Evolutionary conservation across 2,797 vertebrate genomes (phyloP).

Genomic region (Rhynchonycteris naso): DNA sequence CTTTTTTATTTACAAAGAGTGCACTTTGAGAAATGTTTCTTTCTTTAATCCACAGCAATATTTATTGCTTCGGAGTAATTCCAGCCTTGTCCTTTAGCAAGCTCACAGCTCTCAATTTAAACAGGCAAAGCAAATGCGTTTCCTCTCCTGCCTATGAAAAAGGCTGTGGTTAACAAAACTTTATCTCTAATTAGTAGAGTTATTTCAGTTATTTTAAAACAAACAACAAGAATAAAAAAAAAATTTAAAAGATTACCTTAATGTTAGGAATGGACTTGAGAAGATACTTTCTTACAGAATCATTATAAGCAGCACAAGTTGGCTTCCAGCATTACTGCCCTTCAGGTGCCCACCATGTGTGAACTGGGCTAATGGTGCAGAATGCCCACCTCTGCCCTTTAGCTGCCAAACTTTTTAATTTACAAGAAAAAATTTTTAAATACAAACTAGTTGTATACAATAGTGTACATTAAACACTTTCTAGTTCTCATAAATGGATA

Average conservation of each 20-base stretch:
- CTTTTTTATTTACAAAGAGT: slow-evolving; percentile 58
- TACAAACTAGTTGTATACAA: background rate
- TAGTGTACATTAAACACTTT: background rate
- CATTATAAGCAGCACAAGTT: background rate
- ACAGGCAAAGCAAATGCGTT: slow-evolving; percentile 37
- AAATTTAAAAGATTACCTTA: background rate
- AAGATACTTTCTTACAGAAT: background rate
- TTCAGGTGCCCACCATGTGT: background rate
- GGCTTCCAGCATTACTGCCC: background rate
- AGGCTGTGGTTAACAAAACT: background rate
- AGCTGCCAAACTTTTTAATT: background rate
- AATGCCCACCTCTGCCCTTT: background rate
- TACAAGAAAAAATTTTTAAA: background rate
- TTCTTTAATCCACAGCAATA: slow-evolving; percentile 66
- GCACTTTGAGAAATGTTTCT: slow-evolving; percentile 49
- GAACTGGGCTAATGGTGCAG: background rate
- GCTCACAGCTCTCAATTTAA: slow-evolving; percentile 47
- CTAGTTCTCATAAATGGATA: background rate
- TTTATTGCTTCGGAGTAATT: slow-evolving; percentile 63
- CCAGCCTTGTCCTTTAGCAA: slow-evolving; percentile 58
- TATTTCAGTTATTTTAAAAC: slow-evolving; percentile 34
- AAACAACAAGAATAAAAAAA: slow-evolving; percentile 2
- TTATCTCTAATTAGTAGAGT: background rate
- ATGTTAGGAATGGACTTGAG: background rate
- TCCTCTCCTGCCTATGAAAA: slow-evolving; percentile 35